Evolutionary conservation across 2,888 invertebrate species (phyloP), one percentile per base, ranked within the genome.

Genomic region (Hyalella azteca): DNA sequence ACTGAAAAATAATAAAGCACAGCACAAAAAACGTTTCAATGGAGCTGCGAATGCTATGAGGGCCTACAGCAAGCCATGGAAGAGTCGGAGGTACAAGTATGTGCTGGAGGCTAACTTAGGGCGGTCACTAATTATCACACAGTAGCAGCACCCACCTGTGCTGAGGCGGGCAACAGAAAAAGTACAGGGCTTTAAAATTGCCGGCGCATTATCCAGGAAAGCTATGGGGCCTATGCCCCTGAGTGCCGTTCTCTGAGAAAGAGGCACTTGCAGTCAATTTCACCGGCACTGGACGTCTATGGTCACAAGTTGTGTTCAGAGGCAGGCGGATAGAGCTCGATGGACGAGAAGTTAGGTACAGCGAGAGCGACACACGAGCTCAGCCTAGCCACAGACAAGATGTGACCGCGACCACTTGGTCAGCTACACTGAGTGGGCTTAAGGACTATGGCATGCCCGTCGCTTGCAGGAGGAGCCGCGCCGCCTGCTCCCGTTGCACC

Each of bases 71-170:
- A 29, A 22, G 54, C 54, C 54, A 54, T 54, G 54, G 29, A 54
- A 54, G 54, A 54, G 54, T 26, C 22, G 54, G 54, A 54, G 54
- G 54, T 54, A 54, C 54, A 54, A 54, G 54, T 29, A 54, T 54
- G 54, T 26, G 66, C 66, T 36, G 66, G 36, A 66, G 32, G 36
- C 66, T 66, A 66, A 36, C 29, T 36, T 66, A 66, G 66, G 66
- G 36, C 66, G 54, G 54, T 66, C 66, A 66, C 66, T 66, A 66
- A 66, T 66, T 66, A 36, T 36, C 36, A 36, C 32, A 66, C 66
- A 66, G 66, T 66, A 66, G 66, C 66, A 66, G 66, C 66, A 66
- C 66, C 66, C 66, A 66, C 66, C 66, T 66, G 66, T 66, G 66
- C 36, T 66, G 66, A 29, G 66, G 66, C 66, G 66, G 66, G 36